phyloP scores from a whole-genome alignment of 2,888 invertebrate genomes.

The Eutolmus rufibarbis region DNA sequence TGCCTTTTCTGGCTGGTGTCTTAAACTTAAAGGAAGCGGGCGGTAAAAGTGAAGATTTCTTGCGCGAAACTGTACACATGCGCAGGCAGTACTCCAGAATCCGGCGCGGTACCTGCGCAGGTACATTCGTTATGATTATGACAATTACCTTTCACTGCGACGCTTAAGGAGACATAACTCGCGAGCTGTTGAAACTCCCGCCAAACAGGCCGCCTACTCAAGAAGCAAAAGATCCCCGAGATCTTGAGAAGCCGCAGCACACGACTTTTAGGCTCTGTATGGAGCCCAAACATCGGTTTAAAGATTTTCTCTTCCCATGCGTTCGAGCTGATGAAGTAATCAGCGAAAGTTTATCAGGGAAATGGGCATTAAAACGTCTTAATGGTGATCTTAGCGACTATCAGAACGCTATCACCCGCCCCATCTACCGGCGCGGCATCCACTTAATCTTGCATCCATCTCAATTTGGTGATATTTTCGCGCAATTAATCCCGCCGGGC shows the following conservation, averaged over 20 bases:
- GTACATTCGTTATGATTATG: conserved; percentile 3
- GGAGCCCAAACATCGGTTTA: neutral
- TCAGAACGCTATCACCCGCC: neutral
- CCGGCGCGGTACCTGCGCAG: neutral
- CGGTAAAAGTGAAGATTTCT: conserved; percentile 5
- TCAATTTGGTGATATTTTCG: conserved; percentile 8
- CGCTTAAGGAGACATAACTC: neutral
- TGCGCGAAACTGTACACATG: neutral
- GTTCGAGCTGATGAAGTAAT: neutral
- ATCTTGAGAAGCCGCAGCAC: neutral
- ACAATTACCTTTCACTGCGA: conserved; percentile 25
- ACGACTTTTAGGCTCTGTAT: neutral
- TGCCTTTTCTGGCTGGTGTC: neutral
- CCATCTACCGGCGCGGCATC: neutral
- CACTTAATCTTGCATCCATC: conserved; percentile 12
- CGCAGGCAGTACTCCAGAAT: neutral
- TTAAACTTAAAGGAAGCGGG: neutral
- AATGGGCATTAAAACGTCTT: neutral
- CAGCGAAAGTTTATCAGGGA: neutral
- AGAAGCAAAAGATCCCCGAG: neutral
- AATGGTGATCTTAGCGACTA: neutral
- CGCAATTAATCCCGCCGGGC: neutral
- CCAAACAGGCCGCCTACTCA: neutral
- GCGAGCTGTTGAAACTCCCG: neutral
- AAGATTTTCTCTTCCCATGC: neutral